phyloP scores from a whole-genome alignment of 2,113 vertebrate genomes.

The Anoplopoma fimbria region DNA sequence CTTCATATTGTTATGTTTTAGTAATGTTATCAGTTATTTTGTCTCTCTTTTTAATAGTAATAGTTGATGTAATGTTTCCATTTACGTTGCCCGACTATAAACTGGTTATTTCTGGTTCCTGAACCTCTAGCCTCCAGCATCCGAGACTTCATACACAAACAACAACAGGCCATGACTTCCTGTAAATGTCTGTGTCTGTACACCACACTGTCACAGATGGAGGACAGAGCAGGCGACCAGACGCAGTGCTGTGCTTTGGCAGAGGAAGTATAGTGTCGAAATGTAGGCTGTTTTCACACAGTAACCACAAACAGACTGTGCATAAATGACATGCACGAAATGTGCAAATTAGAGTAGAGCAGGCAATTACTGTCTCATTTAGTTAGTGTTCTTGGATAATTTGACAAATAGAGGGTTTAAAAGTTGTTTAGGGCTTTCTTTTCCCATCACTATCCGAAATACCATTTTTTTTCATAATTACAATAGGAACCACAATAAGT shows the following conservation, averaged over 20 bases:
- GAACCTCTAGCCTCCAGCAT: background rate
- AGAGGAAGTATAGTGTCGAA: slow-evolving; percentile 29
- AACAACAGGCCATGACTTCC: slow-evolving; percentile 33
- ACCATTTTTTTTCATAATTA: background rate
- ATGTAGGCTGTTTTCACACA: slow-evolving; percentile 44
- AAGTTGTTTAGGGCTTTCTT: background rate
- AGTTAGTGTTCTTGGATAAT: background rate
- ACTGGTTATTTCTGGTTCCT: slow-evolving; percentile 22
- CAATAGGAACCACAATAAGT: background rate
- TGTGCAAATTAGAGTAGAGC: background rate
- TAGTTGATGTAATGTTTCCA: background rate
- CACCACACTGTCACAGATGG: slow-evolving; percentile 42
- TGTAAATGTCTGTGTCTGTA: slow-evolving; percentile 11
- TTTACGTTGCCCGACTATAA: background rate
- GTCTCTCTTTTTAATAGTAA: background rate
- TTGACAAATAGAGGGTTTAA: background rate
- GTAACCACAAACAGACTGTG: slow-evolving; percentile 25
- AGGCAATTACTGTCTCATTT: background rate
- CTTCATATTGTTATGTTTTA: background rate
- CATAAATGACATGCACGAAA: background rate
- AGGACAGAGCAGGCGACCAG: slow-evolving; percentile 36
- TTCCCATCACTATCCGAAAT: background rate
- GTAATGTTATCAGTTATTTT: background rate
- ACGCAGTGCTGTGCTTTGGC: background rate
- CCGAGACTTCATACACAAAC: background rate